Conservation (phyloP, 2,113 vertebrate species). For the Mus musculus region DNA sequence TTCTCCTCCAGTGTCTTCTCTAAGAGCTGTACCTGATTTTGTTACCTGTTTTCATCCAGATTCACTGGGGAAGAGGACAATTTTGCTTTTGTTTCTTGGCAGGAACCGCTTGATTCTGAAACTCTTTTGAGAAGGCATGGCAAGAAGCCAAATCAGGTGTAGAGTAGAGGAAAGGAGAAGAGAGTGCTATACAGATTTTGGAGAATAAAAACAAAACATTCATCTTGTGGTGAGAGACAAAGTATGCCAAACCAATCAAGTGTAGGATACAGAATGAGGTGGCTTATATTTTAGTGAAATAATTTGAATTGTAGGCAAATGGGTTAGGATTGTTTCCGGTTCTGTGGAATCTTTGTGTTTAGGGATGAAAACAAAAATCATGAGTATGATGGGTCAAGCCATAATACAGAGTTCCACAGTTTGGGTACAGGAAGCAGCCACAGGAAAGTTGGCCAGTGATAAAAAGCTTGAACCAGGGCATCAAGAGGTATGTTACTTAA, state of each 20-base stretch:
- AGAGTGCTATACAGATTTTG: background rate
- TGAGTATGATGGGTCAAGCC: background rate
- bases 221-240: background rate
- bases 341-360: conserved; percentile 8
- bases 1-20: too few relatives aligned
- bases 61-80: too few relatives aligned
- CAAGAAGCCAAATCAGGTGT: too few relatives aligned
- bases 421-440: background rate
- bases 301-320: background rate
- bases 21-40: too few relatives aligned
- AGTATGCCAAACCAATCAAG: background rate
- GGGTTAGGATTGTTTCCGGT: background rate
- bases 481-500: background rate
- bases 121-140: too few relatives aligned
- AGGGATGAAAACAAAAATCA: background rate
- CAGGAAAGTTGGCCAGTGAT: background rate
- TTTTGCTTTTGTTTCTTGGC: too few relatives aligned
- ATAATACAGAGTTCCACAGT: background rate
- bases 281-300: background rate
- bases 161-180: too few relatives aligned
- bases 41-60: too few relatives aligned
- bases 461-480: background rate
- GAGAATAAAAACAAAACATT: background rate
- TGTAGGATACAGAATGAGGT: background rate
- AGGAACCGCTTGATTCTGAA: too few relatives aligned